Conservation (phyloP, 2,888 invertebrate genomes). For the Sylvicola cinctus region DNA sequence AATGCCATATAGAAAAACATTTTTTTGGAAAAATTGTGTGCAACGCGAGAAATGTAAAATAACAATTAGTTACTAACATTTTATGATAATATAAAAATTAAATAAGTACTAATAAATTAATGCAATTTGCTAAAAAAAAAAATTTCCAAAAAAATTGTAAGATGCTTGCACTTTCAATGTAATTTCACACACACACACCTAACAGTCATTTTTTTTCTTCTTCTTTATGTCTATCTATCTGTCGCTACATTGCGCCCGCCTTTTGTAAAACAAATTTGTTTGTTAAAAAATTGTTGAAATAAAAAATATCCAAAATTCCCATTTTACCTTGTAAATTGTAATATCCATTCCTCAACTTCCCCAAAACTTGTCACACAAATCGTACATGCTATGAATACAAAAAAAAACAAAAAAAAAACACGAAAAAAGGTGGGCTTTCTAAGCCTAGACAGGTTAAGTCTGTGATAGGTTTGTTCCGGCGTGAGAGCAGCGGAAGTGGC, state of each 20-base stretch:
- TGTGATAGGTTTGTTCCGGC: conserved; percentile 73
- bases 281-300: background rate
- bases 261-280: background rate
- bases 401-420: background rate
- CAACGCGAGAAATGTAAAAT: no score
- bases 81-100: no score
- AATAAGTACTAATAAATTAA: no score
- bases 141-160: no score
- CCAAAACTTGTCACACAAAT: background rate
- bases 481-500: conserved; percentile 59
- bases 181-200: conserved; percentile 10
- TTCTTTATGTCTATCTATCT: conserved; percentile 7
- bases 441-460: conserved; percentile 69
- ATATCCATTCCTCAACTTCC: conserved; percentile 1
- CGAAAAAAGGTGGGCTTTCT: conserved; percentile 53
- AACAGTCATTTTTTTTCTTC: conserved; percentile 9
- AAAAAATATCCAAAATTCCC: conserved; percentile 4
- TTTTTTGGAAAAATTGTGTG: no score
- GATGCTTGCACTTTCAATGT: conserved; percentile 9
- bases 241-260: no score
- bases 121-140: no score
- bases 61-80: no score
- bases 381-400: no score
- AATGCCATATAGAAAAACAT: no score
- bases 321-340: conserved; percentile 5